A percentile compares a stretch with the other conserved stretches of the same genome.
phyloP scores from a whole-genome alignment of 2,888 invertebrate species.

The Drosophila macrospina region DNA sequence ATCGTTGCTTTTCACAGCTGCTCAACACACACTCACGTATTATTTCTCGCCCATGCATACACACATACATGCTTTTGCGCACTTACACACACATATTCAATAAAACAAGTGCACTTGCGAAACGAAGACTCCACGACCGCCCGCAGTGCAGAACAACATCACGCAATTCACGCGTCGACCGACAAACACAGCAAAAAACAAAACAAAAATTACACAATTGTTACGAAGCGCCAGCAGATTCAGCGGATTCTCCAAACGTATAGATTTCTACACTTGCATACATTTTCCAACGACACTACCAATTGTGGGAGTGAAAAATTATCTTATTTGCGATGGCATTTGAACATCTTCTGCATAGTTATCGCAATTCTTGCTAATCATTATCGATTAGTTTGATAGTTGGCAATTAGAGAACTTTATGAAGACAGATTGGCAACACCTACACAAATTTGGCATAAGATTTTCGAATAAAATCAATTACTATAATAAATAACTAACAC shows the following conservation, averaged over 20 bases:
- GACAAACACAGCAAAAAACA: conserved; percentile 15
- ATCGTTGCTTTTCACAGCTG: no score
- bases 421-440: no score
- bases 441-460: no score
- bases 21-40: no score
- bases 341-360: no score
- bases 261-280: background rate
- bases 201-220: conserved; percentile 42
- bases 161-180: conserved; percentile 26
- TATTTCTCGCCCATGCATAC: no score
- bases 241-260: conserved; percentile 4
- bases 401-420: no score
- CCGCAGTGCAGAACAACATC: conserved; percentile 25
- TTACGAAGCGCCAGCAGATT: conserved; percentile 32
- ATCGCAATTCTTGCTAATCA: no score
- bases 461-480: background rate
- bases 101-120: conserved; percentile 35
- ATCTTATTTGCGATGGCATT: no score
- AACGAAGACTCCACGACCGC: conserved; percentile 34
- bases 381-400: no score
- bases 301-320: background rate
- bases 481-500: background rate
- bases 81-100: background rate
- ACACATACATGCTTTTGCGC: background rate
- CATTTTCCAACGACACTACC: background rate